phyloP scores from a whole-genome alignment of 2,888 invertebrate species.

The Spicauda simplicius region DNA sequence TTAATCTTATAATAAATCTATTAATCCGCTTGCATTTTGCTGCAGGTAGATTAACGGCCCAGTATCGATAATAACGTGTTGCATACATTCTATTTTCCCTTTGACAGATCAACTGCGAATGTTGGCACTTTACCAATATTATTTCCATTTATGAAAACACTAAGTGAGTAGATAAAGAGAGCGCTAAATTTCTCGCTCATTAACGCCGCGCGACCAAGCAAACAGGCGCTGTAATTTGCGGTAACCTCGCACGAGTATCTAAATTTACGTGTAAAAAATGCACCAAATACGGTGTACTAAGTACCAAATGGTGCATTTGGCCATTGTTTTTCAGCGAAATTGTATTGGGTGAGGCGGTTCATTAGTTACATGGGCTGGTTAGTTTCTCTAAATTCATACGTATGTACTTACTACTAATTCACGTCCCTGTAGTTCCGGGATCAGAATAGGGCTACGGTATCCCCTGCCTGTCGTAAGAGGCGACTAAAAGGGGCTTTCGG shows the following conservation, averaged over 20 bases:
- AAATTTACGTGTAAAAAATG: slow-evolving; percentile 4
- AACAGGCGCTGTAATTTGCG: slow-evolving; percentile 29
- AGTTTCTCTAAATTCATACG: too few relatives aligned
- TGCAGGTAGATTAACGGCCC: too few relatives aligned
- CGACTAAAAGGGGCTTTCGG: too few relatives aligned
- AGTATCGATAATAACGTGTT: too few relatives aligned
- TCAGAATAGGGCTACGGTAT: too few relatives aligned
- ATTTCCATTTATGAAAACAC: slow-evolving; percentile 1
- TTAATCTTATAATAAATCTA: too few relatives aligned
- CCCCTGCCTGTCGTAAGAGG: too few relatives aligned
- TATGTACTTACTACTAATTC: too few relatives aligned
- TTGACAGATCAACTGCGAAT: neutral
- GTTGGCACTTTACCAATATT: neutral
- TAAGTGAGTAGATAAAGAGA: slow-evolving; percentile 10
- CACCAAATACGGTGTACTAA: slow-evolving; percentile 7
- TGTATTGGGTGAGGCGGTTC: neutral
- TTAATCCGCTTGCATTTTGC: too few relatives aligned
- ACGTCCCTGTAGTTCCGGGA: too few relatives aligned
- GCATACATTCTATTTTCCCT: too few relatives aligned
- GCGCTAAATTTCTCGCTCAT: slow-evolving; percentile 16
- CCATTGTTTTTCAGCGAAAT: neutral
- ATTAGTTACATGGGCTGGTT: too few relatives aligned
- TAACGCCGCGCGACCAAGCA: slow-evolving; percentile 21
- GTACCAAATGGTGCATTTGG: slow-evolving; percentile 6
- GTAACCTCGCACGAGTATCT: slow-evolving; percentile 7